Conservation (phyloP, 2,113 vertebrate species). For the Maccullochella peelii region DNA sequence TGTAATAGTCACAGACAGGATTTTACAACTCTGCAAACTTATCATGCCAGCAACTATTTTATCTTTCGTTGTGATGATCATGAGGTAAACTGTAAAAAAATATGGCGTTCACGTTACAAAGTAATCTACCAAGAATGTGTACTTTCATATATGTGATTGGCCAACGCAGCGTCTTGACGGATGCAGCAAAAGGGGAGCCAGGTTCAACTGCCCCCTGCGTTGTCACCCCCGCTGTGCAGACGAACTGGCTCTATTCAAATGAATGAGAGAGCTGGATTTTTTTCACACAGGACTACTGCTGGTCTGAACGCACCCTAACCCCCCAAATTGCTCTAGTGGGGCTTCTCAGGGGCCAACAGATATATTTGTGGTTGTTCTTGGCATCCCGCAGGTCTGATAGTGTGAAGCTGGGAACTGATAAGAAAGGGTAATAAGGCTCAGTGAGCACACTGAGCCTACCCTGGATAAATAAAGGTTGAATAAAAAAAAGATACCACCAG, state of each 20-base stretch:
- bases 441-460: not conserved
- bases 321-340: too few relatives aligned
- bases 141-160: not conserved
- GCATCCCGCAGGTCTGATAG: not conserved
- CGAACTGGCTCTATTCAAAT: not conserved
- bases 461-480: not conserved
- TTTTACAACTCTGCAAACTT: not conserved
- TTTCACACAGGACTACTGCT: not conserved
- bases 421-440: not conserved
- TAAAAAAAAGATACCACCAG: not conserved
- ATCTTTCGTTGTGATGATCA: not conserved
- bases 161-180: too few relatives aligned
- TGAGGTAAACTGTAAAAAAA: not conserved
- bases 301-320: too few relatives aligned
- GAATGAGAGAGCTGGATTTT: not conserved
- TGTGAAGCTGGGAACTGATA: not conserved
- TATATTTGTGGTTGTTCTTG: not conserved
- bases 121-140: not conserved
- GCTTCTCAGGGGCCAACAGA: not conserved
- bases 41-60: not conserved
- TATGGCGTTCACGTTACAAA: not conserved
- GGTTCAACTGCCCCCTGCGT: not conserved
- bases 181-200: not conserved
- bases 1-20: not conserved
- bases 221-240: not conserved